Conservation (phyloP, 2,113 vertebrate species). For the Thalassarche chlororhynchos region DNA sequence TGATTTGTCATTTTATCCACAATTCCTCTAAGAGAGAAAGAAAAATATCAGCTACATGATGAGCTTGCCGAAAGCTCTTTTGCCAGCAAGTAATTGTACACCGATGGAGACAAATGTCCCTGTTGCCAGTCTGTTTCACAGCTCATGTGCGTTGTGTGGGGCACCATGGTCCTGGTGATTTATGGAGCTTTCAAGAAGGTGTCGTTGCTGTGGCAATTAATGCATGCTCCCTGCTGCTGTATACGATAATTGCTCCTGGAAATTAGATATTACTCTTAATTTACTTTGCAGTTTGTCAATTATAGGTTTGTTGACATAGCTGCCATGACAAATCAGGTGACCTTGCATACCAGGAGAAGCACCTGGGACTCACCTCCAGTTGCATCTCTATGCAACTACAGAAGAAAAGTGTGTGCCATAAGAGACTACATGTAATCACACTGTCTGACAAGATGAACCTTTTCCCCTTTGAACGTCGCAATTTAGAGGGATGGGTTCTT, state of each 20-base stretch:
- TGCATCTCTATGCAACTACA: background rate
- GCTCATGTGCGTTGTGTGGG: background rate
- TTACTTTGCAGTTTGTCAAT: conserved; percentile 76
- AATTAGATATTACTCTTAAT: conserved; percentile 81
- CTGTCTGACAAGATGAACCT: background rate
- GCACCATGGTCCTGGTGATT: conserved; percentile 61
- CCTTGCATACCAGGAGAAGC: conserved; percentile 34
- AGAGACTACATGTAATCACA: background rate
- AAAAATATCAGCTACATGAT: background rate
- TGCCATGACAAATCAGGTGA: conserved; percentile 67
- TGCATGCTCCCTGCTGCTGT: conserved; percentile 62
- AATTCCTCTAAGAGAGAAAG: conserved; percentile 1
- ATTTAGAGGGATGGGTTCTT: background rate
- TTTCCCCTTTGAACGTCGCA: background rate
- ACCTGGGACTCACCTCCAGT: background rate
- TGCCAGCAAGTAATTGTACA: conserved; percentile 28
- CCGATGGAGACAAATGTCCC: conserved; percentile 53
- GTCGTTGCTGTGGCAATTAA: conserved; percentile 71
- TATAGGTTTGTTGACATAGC: conserved; percentile 62
- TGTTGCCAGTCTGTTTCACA: conserved; percentile 1
- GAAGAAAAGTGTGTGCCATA: background rate
- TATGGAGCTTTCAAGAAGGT: conserved; percentile 71
- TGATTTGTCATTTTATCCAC: background rate
- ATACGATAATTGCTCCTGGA: conserved; percentile 72
- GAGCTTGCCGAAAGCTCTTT: background rate